Evolutionary conservation across 2,888 invertebrate genomes (phyloP), one percentile per base, ranked within the genome.

Genomic region (Hirtodrosophila alboralis): DNA sequence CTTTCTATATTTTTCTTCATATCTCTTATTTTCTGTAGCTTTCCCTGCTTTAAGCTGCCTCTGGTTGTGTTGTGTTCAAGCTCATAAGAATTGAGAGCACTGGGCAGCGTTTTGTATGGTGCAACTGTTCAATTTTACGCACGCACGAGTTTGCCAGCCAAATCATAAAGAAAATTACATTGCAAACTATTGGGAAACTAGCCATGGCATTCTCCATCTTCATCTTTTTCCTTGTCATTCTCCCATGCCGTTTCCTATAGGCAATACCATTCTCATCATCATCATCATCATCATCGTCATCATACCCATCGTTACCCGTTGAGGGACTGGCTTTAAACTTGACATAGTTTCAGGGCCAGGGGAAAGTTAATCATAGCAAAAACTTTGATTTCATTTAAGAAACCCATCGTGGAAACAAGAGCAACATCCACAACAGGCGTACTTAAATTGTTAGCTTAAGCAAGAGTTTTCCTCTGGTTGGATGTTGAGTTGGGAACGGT

Each of bases 151-250:
- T 84, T 67, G 21, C 58, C 37, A 56, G 77, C 49, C 65, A 66
- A 79, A 84, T 77, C 79, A 78, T 71, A 81, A 75, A 70, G 83
- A 81, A 78, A 81, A 78, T 78, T 75, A 75, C 61, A 59, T 56
- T 61, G 43, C 59, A 66, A 56, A 84, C 79, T 81, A 84, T 84
- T 63, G 75, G 26, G 58, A 78, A 78, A 80, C 78, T 67, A 70
- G 77, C 62, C 77, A 36, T 72, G 64, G 41, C 60, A 53, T 49
- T 37, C 44, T 40, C 16, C 8, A 31, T 7, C 28, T 48, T 30
- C 28, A 38, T 31, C 37, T 18, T 33, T 40, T 10, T 36, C 10
- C 47, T 16, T 41, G 21, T 34, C 31, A 48, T 45, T 34, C 28
- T 8, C 33, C 14, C 18, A 37, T 18, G 13, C 33, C 28, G 18